Conservation (phyloP, 2,113 vertebrate species). For the Arothron firmamentum region DNA sequence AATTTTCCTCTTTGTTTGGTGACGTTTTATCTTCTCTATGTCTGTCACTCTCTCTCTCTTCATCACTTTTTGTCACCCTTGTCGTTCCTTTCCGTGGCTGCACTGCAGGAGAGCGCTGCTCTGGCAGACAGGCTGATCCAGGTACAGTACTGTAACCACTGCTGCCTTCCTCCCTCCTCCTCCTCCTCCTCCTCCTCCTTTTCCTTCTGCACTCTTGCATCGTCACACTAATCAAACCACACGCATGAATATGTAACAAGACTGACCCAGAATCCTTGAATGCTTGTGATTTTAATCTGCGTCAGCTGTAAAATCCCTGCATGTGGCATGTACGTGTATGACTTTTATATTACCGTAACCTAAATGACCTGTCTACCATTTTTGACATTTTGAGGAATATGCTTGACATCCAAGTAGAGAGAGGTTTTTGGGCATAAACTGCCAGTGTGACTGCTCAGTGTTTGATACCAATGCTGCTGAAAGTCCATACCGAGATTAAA, state of each 20-base stretch:
- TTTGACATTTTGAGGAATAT: no score
- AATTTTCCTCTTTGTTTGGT: conserved; percentile 11
- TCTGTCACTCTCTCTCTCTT: conserved; percentile 25
- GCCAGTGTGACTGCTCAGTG: no score
- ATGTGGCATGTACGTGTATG: conserved; percentile 57
- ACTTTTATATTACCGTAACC: no score
- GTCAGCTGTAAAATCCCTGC: conserved; percentile 33
- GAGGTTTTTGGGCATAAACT: no score
- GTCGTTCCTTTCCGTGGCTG: conserved; percentile 42
- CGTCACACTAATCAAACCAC: conserved; percentile 5
- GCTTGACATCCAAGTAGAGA: no score
- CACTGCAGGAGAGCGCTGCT: conserved; percentile 90
- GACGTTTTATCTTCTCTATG: conserved; percentile 33
- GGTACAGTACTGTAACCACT: conserved; percentile 80
- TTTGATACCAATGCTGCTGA: no score
- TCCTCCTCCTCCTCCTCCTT: conserved; percentile 8
- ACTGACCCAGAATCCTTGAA: conserved; percentile 9
- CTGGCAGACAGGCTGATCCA: conserved; percentile 97
- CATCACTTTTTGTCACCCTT: conserved; percentile 45
- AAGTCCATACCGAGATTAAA: no score
- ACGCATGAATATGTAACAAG: conserved; percentile 55
- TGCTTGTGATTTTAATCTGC: conserved; percentile 46
- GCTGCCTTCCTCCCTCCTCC: conserved; percentile 30
- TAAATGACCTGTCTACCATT: no score
- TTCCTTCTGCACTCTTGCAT: conserved; percentile 22